Evolutionary conservation across 2,888 invertebrate genomes (phyloP).

Genomic region (Habrosyne pyritoides): DNA sequence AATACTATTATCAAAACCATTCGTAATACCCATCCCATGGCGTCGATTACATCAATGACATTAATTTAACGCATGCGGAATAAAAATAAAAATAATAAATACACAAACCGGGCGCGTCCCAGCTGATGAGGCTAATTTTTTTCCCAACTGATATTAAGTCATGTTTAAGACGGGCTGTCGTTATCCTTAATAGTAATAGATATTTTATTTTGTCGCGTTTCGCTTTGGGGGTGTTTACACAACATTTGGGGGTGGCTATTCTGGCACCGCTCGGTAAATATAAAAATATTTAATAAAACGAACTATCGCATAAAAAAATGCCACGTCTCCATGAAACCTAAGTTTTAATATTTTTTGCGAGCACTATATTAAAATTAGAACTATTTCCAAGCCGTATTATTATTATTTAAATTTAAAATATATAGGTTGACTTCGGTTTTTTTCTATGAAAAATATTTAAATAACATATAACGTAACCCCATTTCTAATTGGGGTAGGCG

Average conservation of each 20-base stretch:
- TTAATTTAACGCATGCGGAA: slow-evolving; percentile 38
- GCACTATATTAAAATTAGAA: no score
- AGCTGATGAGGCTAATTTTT: slow-evolving; percentile 79
- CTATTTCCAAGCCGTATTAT: no score
- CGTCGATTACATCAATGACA: slow-evolving; percentile 35
- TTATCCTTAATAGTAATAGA: slow-evolving; percentile 84
- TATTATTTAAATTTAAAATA: no score
- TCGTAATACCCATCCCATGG: slow-evolving; percentile 37
- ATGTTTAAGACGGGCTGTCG: slow-evolving; percentile 82
- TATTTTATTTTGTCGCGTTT: slow-evolving; percentile 82
- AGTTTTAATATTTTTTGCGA: no score
- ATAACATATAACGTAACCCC: no score
- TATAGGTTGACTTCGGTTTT: no score
- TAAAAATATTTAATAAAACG: no score
- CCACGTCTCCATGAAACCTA: no score
- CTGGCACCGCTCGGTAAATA: no score
- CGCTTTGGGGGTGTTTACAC: slow-evolving; percentile 75
- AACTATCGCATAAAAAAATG: no score
- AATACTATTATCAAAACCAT: slow-evolving; percentile 48
- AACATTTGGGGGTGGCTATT: slow-evolving; percentile 59
- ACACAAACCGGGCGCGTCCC: slow-evolving; percentile 37
- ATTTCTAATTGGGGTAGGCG: no score
- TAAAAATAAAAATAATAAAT: slow-evolving; percentile 23
- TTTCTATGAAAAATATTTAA: no score
- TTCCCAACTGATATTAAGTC: slow-evolving; percentile 83